These are phyloP conservation scores for Xiphophorus maculatus DNA, from an alignment of 2,113 vertebrate genomes.

Conservation along the genomic window DNA sequence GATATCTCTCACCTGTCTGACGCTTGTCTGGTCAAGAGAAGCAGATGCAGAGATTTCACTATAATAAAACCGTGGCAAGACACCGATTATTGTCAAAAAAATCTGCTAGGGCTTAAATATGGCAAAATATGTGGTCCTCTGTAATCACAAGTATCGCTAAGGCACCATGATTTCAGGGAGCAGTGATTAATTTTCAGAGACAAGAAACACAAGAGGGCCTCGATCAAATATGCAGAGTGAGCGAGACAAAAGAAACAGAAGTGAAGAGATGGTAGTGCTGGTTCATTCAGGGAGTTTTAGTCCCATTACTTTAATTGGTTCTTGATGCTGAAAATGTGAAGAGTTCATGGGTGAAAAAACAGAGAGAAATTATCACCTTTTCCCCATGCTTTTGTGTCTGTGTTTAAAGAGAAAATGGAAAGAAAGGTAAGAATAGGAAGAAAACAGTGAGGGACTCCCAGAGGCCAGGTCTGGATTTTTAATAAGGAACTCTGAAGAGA, in stretches of 20 bases:
- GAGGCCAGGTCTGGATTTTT: slow-evolving; percentile 52
- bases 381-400: slow-evolving; percentile 17
- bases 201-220: slow-evolving; percentile 5
- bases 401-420: slow-evolving; percentile 7
- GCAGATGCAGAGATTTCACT: slow-evolving; percentile 49
- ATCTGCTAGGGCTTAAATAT: slow-evolving; percentile 32
- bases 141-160: slow-evolving; percentile 53
- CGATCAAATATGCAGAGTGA: slow-evolving; percentile 20
- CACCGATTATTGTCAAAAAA: slow-evolving; percentile 66
- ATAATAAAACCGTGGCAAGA: slow-evolving; percentile 59
- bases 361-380: slow-evolving; percentile 35
- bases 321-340: slow-evolving; percentile 45
- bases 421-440: slow-evolving; percentile 16
- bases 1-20: slow-evolving; percentile 50
- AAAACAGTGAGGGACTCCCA: slow-evolving; percentile 38
- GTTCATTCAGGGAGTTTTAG: slow-evolving; percentile 27
- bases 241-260: slow-evolving; percentile 10
- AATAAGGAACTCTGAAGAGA: slow-evolving; percentile 60
- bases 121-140: slow-evolving; percentile 27
- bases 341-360: slow-evolving; percentile 48
- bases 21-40: slow-evolving; percentile 47
- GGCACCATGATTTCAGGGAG: slow-evolving; percentile 31
- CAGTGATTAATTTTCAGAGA: slow-evolving; percentile 43
- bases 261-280: slow-evolving; percentile 36
- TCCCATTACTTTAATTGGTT: slow-evolving; percentile 60